Base-by-base conservation (phyloP, 1,140 invertebrate species). In the Drosophila ananassae region DNA sequence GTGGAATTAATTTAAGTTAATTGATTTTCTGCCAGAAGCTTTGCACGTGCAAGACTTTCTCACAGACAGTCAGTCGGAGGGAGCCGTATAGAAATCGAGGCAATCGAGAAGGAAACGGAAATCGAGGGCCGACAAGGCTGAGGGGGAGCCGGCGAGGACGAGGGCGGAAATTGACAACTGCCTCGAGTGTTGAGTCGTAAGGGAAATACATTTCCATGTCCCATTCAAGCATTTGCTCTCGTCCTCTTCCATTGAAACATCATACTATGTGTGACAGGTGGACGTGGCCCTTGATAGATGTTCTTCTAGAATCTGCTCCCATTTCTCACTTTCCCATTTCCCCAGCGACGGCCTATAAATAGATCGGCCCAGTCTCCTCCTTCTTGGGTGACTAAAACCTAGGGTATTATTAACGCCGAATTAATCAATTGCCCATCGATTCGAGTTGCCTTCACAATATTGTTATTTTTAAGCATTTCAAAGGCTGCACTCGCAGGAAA, bases 341-440 rank as follows among this genome's bases (percentile, higher is more conserved):
- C 60, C 60, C 51, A 51, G 2, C 8, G 28, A 63, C 6, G 7
- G 5, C 6, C 25, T 83, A 83, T 51, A 82, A 74, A 82, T 82
- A 82, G 79, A 13, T 28, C 30, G 48, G 32, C 12, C 8, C 12
- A 17, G 44, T 28, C 59, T 55, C 54, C 53, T 21, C 59, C 54
- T 55, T 37, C 34, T 10, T 59, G 41, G 54, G 24, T 30, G 25
- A 60, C 48, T 44, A 39, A 56, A 55, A 66, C 22, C 73, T 54
- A 57, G 7, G 37, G 50, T 72, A 83, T 87, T 87, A 87, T 82
- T 87, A 79, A 87, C 82, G 79, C 75, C 66, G 64, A 83, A 87
- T 87, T 87, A 83, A 89, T 68, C 81, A 87, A 87, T 87, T 87
- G 82, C 72, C 69, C 82, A 87, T 30, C 87, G 83, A 83, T 55